Percentiles rank a stretch among this genome's conserved stretches.
These are phyloP conservation scores for Pygmarrhopalites habei DNA, from an alignment of 1,140 invertebrate genomes.

Conservation along the genomic window DNA sequence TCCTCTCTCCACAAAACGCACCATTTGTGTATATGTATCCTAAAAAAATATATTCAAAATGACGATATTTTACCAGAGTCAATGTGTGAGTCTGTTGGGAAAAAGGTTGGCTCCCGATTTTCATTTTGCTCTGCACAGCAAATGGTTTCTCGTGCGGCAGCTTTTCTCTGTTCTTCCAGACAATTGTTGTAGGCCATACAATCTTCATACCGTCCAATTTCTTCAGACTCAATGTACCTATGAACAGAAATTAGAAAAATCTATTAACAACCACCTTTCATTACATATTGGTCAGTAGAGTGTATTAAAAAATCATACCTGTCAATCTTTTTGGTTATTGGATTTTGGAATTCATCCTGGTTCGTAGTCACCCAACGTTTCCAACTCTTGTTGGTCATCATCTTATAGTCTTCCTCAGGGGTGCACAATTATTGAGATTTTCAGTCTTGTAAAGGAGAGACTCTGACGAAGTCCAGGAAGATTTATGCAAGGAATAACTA, in stretches of 20 bases:
- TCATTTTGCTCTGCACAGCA: constrained; percentile 24
- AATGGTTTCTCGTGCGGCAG: constrained; percentile 12
- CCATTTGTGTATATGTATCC: no score
- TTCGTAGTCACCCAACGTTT: constrained; percentile 28
- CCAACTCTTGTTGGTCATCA: constrained; percentile 28
- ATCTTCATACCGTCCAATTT: constrained; percentile 31
- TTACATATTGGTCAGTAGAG: neutral
- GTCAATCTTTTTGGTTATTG: constrained; percentile 19
- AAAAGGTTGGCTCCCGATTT: constrained; percentile 24
- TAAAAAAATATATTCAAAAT: no score
- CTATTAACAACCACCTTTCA: neutral
- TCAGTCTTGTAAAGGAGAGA: no score
- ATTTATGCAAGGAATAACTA: no score
- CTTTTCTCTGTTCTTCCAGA: constrained; percentile 11
- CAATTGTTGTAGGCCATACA: constrained; percentile 14
- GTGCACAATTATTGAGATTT: no score
- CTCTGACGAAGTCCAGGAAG: no score
- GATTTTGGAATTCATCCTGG: constrained; percentile 32
- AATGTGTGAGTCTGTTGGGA: constrained; percentile 31
- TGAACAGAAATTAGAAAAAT: constrained; percentile 2
- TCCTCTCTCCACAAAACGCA: neutral
- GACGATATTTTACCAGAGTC: constrained; percentile 21
- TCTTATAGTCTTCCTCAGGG: neutral
- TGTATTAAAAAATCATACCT: constrained; percentile 13
- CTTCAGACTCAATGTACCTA: constrained; percentile 26